Conservation (phyloP, 2,113 vertebrate genomes). For the Odobenus rosmarus region DNA sequence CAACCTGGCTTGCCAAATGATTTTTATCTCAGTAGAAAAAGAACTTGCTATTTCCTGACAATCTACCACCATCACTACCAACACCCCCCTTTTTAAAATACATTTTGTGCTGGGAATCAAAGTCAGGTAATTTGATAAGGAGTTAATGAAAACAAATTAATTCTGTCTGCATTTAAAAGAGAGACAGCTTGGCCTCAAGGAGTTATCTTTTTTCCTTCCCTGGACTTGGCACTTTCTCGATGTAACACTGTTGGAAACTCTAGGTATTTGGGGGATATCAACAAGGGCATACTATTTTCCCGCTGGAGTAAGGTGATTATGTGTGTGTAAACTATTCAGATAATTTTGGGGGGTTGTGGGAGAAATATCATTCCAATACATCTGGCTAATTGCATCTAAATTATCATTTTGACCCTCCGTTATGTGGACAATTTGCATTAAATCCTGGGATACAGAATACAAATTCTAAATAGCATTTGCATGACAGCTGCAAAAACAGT, state of each 20-base stretch:
- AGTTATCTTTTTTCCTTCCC: slow-evolving; percentile 12
- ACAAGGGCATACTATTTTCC: slow-evolving; percentile 17
- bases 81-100: slow-evolving; percentile 70
- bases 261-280: slow-evolving; percentile 46
- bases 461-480: slow-evolving; percentile 55
- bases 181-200: background rate
- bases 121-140: slow-evolving; percentile 87
- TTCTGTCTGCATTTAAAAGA: slow-evolving; percentile 75
- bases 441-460: background rate
- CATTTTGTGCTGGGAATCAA: slow-evolving; percentile 86
- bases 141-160: slow-evolving; percentile 84
- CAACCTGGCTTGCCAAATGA: slow-evolving; percentile 88
- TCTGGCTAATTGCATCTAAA: slow-evolving; percentile 66
- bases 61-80: slow-evolving; percentile 67
- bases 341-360: background rate
- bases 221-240: background rate
- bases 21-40: slow-evolving; percentile 90
- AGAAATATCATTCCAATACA: slow-evolving; percentile 53
- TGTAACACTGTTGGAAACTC: slow-evolving; percentile 23
- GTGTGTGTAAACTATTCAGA: slow-evolving; percentile 51
- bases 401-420: slow-evolving; percentile 51
- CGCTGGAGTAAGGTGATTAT: slow-evolving; percentile 59
- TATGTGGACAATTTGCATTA: slow-evolving; percentile 53
- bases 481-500: slow-evolving; percentile 68
- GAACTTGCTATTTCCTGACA: slow-evolving; percentile 91